Base-by-base conservation (phyloP, 1,140 invertebrate genomes). In the Charaxes varanes region DNA sequence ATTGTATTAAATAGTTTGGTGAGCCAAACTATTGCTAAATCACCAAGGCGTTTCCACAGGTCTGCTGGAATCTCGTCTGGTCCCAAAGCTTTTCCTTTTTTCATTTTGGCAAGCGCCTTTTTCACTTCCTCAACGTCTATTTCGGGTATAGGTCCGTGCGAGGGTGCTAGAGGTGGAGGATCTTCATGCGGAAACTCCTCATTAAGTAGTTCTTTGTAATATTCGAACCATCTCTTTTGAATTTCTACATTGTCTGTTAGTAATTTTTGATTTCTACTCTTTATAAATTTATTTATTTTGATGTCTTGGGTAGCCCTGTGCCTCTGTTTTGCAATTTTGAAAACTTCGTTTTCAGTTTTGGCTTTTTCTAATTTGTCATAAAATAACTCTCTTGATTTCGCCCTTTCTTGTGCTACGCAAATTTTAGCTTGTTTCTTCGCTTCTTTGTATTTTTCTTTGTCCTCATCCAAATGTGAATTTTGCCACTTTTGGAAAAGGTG, bases 21-120 rank as follows among this genome's bases (percentile, higher is more conserved):
- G 0, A 37, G 22, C 35, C 14, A 26, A 2, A 17, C 1, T 8
- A 27, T 13, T 13, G 21, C 16, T 6, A 24, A n/a, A n/a, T n/a
- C n/a, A n/a, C n/a, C n/a, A n/a, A n/a, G n/a, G n/a, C n/a, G n/a
- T 26, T 53, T 54, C 55, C 47, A 48, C 14, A 53, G 40, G 37
- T 58, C 54, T 3, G 32, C 42, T 33, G 54, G 45, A 48, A 56
- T 56, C n/a, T 23, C 27, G 41, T 52, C 53, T 17, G 48, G 33
- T 3, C 48, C 44, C 3, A 45, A n/a, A 4, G 48, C 36, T 14
- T 44, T 52, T 4, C 49, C 41, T 31, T 52, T 57, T 19, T 48
- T 52, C 49, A 52, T 57, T 14, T 15, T 16, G 26, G 34, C 1
- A 4, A 55, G 21, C 8, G 47, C 47, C 5, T 6, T 30, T 27